Percentiles rank a stretch among this genome's conserved stretches.
Conservation (phyloP, 2,888 invertebrate species). For the Mantis religiosa region DNA sequence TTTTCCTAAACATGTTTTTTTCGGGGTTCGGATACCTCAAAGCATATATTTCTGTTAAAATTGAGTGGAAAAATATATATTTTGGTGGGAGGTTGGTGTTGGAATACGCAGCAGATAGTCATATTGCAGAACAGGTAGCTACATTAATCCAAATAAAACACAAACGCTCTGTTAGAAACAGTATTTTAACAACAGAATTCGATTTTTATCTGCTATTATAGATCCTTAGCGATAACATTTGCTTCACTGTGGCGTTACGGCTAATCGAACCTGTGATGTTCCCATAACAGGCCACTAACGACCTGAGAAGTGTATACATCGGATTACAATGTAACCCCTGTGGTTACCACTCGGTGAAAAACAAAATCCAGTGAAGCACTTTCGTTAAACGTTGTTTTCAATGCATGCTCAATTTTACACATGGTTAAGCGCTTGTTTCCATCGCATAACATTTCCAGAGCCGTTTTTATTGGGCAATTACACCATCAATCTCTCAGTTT, state of each 20-base stretch:
- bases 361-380: neutral
- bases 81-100: too few relatives aligned
- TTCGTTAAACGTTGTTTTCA: neutral
- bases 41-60: too few relatives aligned
- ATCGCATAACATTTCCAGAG: neutral
- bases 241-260: neutral
- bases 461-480: neutral
- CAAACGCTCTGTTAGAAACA: too few relatives aligned
- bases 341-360: neutral
- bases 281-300: neutral
- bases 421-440: neutral
- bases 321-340: neutral
- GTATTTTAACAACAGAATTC: too few relatives aligned
- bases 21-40: too few relatives aligned
- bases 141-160: too few relatives aligned
- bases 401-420: neutral
- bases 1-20: too few relatives aligned
- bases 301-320: neutral
- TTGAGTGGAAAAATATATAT: too few relatives aligned
- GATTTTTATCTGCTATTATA: too few relatives aligned
- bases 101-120: too few relatives aligned
- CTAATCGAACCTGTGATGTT: neutral
- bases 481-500: neutral
- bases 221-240: too few relatives aligned
- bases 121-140: too few relatives aligned